These are phyloP conservation scores for Babyrousa celebensis DNA, from an alignment of 2,797 vertebrate genomes.

Conservation along the genomic window DNA sequence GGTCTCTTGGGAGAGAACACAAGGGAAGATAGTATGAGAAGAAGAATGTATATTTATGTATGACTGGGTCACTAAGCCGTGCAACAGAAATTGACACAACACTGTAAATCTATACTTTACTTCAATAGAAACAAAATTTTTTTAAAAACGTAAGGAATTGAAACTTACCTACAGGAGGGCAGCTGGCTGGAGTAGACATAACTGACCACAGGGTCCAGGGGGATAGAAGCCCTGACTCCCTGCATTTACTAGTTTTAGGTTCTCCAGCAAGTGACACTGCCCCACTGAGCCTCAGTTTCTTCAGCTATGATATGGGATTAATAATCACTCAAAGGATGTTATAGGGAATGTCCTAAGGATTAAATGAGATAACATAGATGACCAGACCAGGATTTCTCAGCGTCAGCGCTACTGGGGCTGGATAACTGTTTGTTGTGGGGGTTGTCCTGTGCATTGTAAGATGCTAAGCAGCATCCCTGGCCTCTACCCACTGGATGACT, in stretches of 20 bases:
- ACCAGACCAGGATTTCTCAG: neutral
- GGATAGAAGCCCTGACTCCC: neutral
- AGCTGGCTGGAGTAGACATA: neutral
- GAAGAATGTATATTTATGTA: too few species aligned
- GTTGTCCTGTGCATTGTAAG: neutral
- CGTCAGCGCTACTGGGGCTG: neutral
- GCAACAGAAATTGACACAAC: too few species aligned
- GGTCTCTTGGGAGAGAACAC: too few species aligned
- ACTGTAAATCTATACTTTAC: too few species aligned
- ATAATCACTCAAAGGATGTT: constrained; percentile 34
- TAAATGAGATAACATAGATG: neutral
- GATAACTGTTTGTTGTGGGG: neutral
- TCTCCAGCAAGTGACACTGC: neutral
- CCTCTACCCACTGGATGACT: neutral
- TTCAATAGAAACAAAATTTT: too few species aligned
- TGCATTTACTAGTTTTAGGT: neutral
- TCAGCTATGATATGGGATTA: neutral
- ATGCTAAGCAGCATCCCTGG: neutral
- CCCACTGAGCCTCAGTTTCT: neutral
- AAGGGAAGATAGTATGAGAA: too few species aligned
- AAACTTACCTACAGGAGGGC: neutral
- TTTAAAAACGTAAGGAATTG: neutral
- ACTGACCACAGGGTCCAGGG: neutral
- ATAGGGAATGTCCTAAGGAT: neutral
- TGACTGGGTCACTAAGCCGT: too few species aligned